Base-by-base conservation (phyloP, 2,797 vertebrate genomes). In the Choloepus didactylus region DNA sequence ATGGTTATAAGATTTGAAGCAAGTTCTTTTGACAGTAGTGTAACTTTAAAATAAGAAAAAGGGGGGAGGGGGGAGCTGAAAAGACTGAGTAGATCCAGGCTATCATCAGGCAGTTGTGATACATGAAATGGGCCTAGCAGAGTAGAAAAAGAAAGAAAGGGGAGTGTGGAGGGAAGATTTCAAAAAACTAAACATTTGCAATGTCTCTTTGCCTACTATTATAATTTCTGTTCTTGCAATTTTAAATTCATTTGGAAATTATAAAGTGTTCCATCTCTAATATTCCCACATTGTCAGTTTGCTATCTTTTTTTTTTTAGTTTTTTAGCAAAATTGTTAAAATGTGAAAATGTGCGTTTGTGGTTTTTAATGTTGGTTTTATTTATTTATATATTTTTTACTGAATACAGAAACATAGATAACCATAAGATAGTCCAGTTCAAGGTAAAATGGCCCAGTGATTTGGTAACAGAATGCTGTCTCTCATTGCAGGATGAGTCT, bases 401-500 rank as follows among this genome's bases (percentile, higher is more conserved):
- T 75, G 86, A 72, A 29, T 92, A 15, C 31, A 41, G 41, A 69
- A 69, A 5, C 64, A 9, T 89, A 89, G 85, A 69, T 41, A 76
- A 46, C 29, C 67, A 11, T 79, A 51, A 81, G 62, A 82, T 18
- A 93, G 35, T 67, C n/a, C 3, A 72, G 69, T 81, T 79, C 66
- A 72, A 93, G 69, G 27, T 29, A 81, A 96, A 96, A 89, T 12
- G 49, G n/a, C 79, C 18, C 27, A 16, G 1, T 86, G 85, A 96
- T 87, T 51, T 93, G 94, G 94, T 69, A 82, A 93, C 29, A 69
- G 79, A 38, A 56, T 83, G 46, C 86, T 97, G 44, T 96, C 96
- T 98, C 31, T 97, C 89, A 1, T 97, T 97, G 90, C 98, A 99
- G 99, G 99, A 99, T 0, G 98, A 99, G 86, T 95, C 98, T 91